Evolutionary conservation across 2,797 vertebrate species (phyloP).

Genomic region (Champsocephalus esox): DNA sequence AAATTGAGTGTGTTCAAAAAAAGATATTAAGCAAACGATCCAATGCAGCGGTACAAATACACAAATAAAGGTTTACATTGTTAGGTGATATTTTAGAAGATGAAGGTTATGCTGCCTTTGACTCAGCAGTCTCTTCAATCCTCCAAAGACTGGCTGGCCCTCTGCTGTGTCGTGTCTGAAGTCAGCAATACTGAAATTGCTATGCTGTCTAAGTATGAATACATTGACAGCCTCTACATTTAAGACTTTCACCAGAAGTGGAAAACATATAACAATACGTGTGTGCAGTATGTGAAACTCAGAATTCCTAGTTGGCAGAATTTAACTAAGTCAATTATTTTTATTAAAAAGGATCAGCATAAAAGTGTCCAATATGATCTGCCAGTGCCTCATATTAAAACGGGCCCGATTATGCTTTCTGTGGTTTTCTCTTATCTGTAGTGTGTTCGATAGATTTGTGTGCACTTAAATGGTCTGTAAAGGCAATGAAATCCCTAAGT

Average conservation of each 20-base stretch:
- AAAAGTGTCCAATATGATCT: too few species aligned
- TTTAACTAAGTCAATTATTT: too few species aligned
- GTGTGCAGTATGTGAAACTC: background rate
- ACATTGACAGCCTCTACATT: background rate
- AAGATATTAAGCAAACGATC: background rate
- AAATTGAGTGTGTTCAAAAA: background rate
- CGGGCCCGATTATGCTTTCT: too few species aligned
- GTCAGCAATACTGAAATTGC: conserved; percentile 33
- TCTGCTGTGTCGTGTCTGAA: conserved; percentile 27
- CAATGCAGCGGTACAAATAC: background rate
- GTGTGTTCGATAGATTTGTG: too few species aligned
- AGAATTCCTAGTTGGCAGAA: too few species aligned
- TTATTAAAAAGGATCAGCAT: too few species aligned
- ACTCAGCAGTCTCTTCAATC: conserved; percentile 56
- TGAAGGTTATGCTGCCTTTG: conserved; percentile 43
- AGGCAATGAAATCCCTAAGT: too few species aligned
- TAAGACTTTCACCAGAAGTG: background rate
- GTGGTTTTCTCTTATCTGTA: too few species aligned
- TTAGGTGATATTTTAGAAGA: conserved; percentile 1
- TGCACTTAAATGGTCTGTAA: too few species aligned
- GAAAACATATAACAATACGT: background rate
- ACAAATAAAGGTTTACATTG: background rate
- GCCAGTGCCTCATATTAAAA: too few species aligned
- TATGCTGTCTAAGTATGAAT: conserved; percentile 1
- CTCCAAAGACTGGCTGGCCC: conserved; percentile 21